These are phyloP conservation scores for Anastrepha ludens DNA, from an alignment of 1,140 invertebrate species.

Conservation along the genomic window DNA sequence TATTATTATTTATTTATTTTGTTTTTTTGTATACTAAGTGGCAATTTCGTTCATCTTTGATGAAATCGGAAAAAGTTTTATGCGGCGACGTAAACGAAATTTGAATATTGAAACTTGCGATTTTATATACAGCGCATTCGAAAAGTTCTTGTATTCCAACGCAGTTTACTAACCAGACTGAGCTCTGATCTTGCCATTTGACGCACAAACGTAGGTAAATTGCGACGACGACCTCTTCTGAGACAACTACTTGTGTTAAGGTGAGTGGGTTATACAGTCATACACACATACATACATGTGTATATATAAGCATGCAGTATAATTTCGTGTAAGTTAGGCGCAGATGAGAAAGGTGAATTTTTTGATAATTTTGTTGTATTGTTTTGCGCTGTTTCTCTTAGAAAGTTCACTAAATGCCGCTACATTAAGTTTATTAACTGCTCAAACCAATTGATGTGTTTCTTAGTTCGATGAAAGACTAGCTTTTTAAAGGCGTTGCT, in stretches of 20 bases:
- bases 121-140: background rate
- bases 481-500: background rate
- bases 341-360: slow-evolving; percentile 51
- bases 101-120: background rate
- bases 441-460: background rate
- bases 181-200: background rate
- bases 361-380: slow-evolving; percentile 35
- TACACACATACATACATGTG: background rate
- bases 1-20: background rate
- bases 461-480: background rate
- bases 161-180: slow-evolving; percentile 41
- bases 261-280: background rate
- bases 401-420: slow-evolving; percentile 19
- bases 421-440: slow-evolving; percentile 2
- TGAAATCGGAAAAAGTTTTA: background rate
- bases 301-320: background rate
- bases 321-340: slow-evolving; percentile 20
- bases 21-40: background rate
- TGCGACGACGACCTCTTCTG: background rate
- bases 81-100: background rate
- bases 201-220: slow-evolving; percentile 38
- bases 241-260: slow-evolving; percentile 30
- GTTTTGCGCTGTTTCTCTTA: slow-evolving; percentile 21
- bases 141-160: slow-evolving; percentile 6
- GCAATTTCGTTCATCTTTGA: background rate